phyloP scores from a whole-genome alignment of 2,113 vertebrate species.

The Brachyhypopomus gauderio region DNA sequence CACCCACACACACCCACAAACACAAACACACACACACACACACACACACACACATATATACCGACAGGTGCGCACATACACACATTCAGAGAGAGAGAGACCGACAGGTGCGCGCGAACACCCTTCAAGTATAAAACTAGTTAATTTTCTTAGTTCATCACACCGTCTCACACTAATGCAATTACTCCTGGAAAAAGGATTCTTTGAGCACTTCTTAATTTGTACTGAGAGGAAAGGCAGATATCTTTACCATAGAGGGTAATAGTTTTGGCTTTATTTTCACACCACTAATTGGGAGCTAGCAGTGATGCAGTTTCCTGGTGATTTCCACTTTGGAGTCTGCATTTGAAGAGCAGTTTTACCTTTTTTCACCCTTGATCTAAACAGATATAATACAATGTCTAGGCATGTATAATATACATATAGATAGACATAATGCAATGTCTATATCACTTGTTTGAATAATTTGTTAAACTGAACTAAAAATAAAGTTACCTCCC shows the following conservation, averaged over 20 bases:
- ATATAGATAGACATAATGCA: too few relatives aligned
- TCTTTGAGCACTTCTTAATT: not conserved
- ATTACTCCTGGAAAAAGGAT: not conserved
- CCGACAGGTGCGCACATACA: not conserved
- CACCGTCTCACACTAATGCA: not conserved
- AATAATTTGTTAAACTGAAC: too few relatives aligned
- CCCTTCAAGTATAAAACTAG: not conserved
- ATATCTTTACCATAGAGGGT: not conserved
- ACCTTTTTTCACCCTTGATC: too few relatives aligned
- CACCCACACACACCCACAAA: not conserved
- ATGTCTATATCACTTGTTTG: too few relatives aligned
- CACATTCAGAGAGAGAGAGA: not conserved
- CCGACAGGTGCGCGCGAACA: not conserved
- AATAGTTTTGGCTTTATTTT: slow-evolving; percentile 3
- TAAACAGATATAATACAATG: too few relatives aligned
- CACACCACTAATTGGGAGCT: not conserved
- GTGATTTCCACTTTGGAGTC: not conserved
- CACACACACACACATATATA: not conserved
- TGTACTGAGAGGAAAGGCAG: not conserved
- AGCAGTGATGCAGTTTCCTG: not conserved
- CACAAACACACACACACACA: not conserved
- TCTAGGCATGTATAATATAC: too few relatives aligned
- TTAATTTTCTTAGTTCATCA: slow-evolving; percentile 1
- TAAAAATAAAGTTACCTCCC: too few relatives aligned
- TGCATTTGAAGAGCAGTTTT: not conserved